Evolutionary conservation across 2,113 vertebrate species (phyloP), one percentile per base, ranked within the genome.

Genomic region (Hymenochirus boettgeri): DNA sequence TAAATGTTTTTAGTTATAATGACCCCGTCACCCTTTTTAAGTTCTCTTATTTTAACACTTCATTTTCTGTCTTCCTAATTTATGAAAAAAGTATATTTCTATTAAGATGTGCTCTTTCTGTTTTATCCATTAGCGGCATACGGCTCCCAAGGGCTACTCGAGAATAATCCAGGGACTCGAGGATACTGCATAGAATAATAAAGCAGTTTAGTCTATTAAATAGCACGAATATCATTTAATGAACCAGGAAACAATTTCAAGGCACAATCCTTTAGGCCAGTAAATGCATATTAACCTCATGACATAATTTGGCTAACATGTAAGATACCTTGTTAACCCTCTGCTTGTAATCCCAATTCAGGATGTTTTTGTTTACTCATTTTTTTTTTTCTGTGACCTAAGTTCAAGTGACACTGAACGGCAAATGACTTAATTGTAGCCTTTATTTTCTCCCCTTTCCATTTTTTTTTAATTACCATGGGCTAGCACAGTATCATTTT

Each of bases 191-290:
- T 52, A 24, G 31, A 69, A 69, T 69, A 69, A 59, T 69, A 45
- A 59, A 60, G 24, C 65, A 46, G 39, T 57, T 57, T 65, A 22
- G 52, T 69, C 65, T 69, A 52, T 69, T 60, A 60, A 69, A 52
- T 53, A 66, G 45, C 64, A 58, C 6, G 64, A 15, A 51, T n/a
- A 66, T 66, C 46, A 66, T 66, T 59, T 66, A 66, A 66, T 66
- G 64, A 51, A 51, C 31, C 64, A 58, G 55, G 45, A 66, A 66
- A 7, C 63, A 31, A 65, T 65, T 55, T 57, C 31, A 35, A 39
- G 19, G 26, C 24, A 55, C 27, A 45, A 18, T 31, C 11, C 25
- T 45, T 33, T 23, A 50, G 24, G 47, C 47, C 47, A 45, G 65
- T 53, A 53, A 69, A 69, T 69, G 45, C 31, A 51, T 60, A 58